phyloP scores from a whole-genome alignment of 1,140 invertebrate species.

The Steinernema khuongi region DNA sequence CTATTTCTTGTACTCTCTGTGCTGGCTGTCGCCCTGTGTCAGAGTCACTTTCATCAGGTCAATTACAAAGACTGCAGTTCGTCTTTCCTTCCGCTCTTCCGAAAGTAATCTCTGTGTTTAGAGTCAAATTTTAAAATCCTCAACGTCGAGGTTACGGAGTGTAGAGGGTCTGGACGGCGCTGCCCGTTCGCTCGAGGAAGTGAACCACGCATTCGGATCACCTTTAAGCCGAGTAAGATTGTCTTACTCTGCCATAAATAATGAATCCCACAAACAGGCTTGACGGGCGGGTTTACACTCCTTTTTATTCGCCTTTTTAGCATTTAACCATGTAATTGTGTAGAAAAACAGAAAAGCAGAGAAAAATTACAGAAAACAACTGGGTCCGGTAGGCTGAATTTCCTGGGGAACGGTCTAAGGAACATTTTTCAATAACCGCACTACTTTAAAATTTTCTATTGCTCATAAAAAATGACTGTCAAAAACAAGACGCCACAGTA shows the following conservation, averaged over 20 bases:
- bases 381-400: too few relatives aligned
- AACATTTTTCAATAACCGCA: too few relatives aligned
- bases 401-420: too few relatives aligned
- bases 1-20: slow-evolving; percentile 3
- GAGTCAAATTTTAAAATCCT: slow-evolving; percentile 33
- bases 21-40: not conserved
- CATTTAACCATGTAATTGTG: too few relatives aligned
- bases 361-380: too few relatives aligned
- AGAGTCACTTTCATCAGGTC: slow-evolving; percentile 20
- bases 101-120: slow-evolving; percentile 16
- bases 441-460: too few relatives aligned
- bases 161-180: slow-evolving; percentile 24
- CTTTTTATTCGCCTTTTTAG: too few relatives aligned
- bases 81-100: slow-evolving; percentile 14
- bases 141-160: slow-evolving; percentile 25
- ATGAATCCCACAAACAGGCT: too few relatives aligned
- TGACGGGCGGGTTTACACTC: too few relatives aligned
- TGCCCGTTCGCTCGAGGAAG: slow-evolving; percentile 26
- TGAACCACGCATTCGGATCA: slow-evolving; percentile 29
- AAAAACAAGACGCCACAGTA: too few relatives aligned
- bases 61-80: slow-evolving; percentile 40
- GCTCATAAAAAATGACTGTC: too few relatives aligned
- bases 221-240: slow-evolving; percentile 27
- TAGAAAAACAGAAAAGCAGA: too few relatives aligned
- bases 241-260: not conserved